A percentile compares a stretch with the other conserved stretches of the same genome.
Evolutionary conservation across 2,113 vertebrate species (phyloP).

Genomic region (Gracilinanus agilis): DNA sequence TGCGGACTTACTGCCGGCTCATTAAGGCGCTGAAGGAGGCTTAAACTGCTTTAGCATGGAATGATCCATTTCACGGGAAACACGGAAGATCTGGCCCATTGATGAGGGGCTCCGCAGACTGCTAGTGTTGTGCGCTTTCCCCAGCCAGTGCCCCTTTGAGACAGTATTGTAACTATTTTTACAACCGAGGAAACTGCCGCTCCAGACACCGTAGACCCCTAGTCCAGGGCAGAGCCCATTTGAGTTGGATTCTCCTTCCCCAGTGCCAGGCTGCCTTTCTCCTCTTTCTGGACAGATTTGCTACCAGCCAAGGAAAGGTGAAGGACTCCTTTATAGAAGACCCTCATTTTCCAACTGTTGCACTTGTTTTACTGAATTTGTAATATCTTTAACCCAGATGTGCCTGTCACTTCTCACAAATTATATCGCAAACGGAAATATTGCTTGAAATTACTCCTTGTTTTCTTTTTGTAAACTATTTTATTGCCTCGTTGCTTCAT

Average conservation of each 20-base stretch:
- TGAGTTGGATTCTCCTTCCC: not conserved
- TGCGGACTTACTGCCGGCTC: too few species aligned
- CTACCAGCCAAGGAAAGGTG: conserved; percentile 19
- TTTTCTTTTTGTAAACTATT: conserved; percentile 35
- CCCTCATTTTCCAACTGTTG: not conserved
- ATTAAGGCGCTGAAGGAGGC: too few species aligned
- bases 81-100: too few species aligned
- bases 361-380: conserved; percentile 47
- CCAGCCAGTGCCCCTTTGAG: too few species aligned
- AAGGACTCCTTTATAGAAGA: conserved; percentile 38
- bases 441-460: not conserved
- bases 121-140: too few species aligned
- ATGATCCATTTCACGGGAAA: too few species aligned
- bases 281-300: not conserved
- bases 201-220: too few species aligned
- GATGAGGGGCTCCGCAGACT: too few species aligned
- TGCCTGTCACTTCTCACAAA: conserved; percentile 19
- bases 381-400: not conserved
- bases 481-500: conserved; percentile 28
- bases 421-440: not conserved
- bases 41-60: too few species aligned
- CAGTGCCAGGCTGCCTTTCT: not conserved
- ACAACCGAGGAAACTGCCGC: too few species aligned
- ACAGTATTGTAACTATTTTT: too few species aligned
- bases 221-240: too few species aligned